Percentiles rank a stretch among this genome's conserved stretches.
Conservation (phyloP, 2,888 invertebrate genomes). For the Thymelicus lineola region DNA sequence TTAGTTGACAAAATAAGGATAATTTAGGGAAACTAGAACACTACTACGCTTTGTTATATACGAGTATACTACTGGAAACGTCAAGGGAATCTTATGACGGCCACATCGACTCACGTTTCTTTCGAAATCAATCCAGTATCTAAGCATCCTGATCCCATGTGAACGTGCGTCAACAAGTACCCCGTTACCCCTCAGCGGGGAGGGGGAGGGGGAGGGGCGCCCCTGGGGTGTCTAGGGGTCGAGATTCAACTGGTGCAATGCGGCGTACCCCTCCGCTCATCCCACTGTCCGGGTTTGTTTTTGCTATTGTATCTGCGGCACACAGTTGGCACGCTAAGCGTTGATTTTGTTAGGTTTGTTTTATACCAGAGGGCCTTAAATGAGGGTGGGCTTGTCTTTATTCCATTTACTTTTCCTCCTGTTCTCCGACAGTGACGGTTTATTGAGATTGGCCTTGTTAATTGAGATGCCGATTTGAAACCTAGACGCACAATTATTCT, state of each 20-base stretch:
- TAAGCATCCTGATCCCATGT: conserved; percentile 52
- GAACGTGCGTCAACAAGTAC: conserved; percentile 75
- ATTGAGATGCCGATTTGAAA: conserved; percentile 46
- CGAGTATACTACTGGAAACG: background rate
- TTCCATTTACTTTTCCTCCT: conserved; percentile 50
- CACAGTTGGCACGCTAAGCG: conserved; percentile 61
- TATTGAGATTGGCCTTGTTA: conserved; percentile 51
- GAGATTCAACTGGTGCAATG: conserved; percentile 85
- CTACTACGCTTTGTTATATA: too few relatives aligned
- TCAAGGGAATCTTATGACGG: background rate
- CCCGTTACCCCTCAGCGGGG: conserved; percentile 44
- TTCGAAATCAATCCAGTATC: conserved; percentile 46
- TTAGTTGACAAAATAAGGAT: background rate
- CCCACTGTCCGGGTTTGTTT: conserved; percentile 64
- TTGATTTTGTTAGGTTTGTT: conserved; percentile 65
- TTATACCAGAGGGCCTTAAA: conserved; percentile 56
- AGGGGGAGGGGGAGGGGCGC: conserved; percentile 46
- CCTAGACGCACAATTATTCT: conserved; percentile 19
- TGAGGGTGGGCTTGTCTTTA: conserved; percentile 53
- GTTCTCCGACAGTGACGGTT: conserved; percentile 44
- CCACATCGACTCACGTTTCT: conserved; percentile 31
- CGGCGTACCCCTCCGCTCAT: conserved; percentile 72
- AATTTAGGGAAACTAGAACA: background rate
- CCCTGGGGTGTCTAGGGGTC: conserved; percentile 56
- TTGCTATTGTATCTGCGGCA: conserved; percentile 62